Base-by-base conservation (phyloP, 2,113 vertebrate species). In the Pycnonotus jocosus region DNA sequence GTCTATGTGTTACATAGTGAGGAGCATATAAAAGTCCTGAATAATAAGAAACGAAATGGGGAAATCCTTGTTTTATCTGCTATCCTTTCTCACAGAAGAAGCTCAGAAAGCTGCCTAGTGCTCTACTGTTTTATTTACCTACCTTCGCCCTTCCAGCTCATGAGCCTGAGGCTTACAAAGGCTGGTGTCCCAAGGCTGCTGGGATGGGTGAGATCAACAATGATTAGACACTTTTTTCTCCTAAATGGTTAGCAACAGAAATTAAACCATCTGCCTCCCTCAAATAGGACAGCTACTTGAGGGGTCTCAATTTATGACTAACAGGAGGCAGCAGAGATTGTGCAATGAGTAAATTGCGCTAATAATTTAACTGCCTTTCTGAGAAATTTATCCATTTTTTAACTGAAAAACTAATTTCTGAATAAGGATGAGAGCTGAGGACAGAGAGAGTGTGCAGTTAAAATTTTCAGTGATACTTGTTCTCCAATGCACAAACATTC, bases 321-420 rank as follows among this genome's bases (percentile, higher is more conserved):
- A 54, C 66, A 60, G 74, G 62, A 93, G n/a, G 31, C 90, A 92
- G 51, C 56, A 89, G 38, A 60, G 38, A 54, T 8, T 79, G 69
- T 60, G 80, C 70, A 77, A 47, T 40, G 40, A 92, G 24, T 68
- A 86, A 90, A 93, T 38, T 72, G 69, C 33, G 82, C 42, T 60
- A 84, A 86, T 78, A 44, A 71, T 84, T 91, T 60, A 79, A 90
- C 50, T 66, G 31, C 28, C 54, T 93, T 92, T 80, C 35, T 78
- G 44, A 90, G 22, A 88, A 61, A 51, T 48, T 23, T 79, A 90
- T 88, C 37, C 79, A 56, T 84, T 85, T 28, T 93, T 81, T 76
- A 60, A 84, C 35, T 94, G 50, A 87, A 94, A 92, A 87, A 27
- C 27, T 79, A 17, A 92, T 77, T 69, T 82, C 50, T 45, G 51